Conservation (phyloP, 1,140 invertebrate genomes). For the Zaprionus africanus region DNA sequence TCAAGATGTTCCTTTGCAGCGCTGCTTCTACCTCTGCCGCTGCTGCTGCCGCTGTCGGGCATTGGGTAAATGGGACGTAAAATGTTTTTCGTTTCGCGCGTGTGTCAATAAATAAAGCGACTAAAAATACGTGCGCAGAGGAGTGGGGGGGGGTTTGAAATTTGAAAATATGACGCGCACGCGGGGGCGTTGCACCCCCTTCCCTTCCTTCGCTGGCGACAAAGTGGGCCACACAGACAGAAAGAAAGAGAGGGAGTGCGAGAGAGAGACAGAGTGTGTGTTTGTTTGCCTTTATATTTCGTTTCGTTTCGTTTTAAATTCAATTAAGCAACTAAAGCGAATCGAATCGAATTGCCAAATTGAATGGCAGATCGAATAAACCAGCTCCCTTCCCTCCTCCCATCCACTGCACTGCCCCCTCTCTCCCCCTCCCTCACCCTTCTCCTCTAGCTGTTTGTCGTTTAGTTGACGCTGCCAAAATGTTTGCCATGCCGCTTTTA, state of each 20-base stretch:
- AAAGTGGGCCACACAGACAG: conserved; percentile 27
- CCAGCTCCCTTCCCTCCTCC: neutral
- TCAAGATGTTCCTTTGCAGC: conserved; percentile 9
- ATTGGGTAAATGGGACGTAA: conserved; percentile 38
- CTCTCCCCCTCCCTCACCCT: neutral
- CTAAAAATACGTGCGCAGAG: conserved; percentile 67
- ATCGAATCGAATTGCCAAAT: conserved; percentile 40
- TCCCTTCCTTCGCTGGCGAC: conserved; percentile 4
- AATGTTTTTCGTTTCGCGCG: conserved; percentile 54
- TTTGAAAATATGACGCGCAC: conserved; percentile 37
- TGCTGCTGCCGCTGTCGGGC: neutral
- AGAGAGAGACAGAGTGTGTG: neutral
- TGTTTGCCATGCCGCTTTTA: conserved; percentile 72
- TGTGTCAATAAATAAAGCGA: conserved; percentile 76
- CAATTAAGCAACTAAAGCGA: conserved; percentile 53
- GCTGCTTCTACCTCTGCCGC: neutral
- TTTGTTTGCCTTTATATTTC: conserved; percentile 18
- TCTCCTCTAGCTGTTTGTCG: neutral
- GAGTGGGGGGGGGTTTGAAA: conserved; percentile 12
- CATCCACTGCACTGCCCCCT: neutral
- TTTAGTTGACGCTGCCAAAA: conserved; percentile 56
- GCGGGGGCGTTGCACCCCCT: conserved; percentile 29
- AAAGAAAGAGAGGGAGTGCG: neutral
- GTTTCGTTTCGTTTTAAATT: conserved; percentile 62
- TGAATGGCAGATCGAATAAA: conserved; percentile 38